These are phyloP conservation scores for Megaptera novaeangliae DNA, from an alignment of 2,113 vertebrate genomes.

Conservation along the genomic window DNA sequence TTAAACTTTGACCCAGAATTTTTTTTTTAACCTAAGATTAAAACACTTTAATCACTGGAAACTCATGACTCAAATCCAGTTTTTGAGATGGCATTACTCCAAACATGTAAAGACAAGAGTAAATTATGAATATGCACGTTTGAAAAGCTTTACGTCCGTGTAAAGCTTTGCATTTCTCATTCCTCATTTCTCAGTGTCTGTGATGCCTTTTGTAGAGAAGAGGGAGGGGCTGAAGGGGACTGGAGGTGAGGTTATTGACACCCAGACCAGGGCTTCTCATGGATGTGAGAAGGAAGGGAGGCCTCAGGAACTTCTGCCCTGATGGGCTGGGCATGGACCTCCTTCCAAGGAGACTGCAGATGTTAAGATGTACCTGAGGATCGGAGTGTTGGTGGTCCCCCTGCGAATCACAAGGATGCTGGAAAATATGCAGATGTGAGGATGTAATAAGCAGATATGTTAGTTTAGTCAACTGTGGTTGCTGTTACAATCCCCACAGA, in stretches of 20 bases:
- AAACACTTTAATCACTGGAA: background rate
- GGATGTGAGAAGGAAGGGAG: background rate
- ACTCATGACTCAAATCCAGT: background rate
- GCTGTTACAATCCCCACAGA: background rate
- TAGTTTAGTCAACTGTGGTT: background rate
- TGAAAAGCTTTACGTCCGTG: background rate
- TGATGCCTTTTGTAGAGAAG: background rate
- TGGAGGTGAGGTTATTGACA: background rate
- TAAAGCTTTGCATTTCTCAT: background rate
- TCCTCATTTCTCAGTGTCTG: background rate
- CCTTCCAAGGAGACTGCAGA: background rate
- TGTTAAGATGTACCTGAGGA: background rate
- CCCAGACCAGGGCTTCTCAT: background rate
- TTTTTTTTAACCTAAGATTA: background rate
- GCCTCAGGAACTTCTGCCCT: background rate
- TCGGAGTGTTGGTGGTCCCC: background rate
- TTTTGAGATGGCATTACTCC: background rate
- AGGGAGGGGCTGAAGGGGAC: background rate
- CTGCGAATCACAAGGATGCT: background rate
- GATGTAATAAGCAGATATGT: background rate
- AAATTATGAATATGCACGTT: background rate
- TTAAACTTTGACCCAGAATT: background rate
- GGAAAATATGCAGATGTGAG: background rate
- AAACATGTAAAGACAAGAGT: background rate
- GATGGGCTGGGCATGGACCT: fast-evolving